A percentile compares a stretch with the other conserved stretches of the same genome.
phyloP scores from a whole-genome alignment of 2,113 vertebrate genomes.

The Columba livia region DNA sequence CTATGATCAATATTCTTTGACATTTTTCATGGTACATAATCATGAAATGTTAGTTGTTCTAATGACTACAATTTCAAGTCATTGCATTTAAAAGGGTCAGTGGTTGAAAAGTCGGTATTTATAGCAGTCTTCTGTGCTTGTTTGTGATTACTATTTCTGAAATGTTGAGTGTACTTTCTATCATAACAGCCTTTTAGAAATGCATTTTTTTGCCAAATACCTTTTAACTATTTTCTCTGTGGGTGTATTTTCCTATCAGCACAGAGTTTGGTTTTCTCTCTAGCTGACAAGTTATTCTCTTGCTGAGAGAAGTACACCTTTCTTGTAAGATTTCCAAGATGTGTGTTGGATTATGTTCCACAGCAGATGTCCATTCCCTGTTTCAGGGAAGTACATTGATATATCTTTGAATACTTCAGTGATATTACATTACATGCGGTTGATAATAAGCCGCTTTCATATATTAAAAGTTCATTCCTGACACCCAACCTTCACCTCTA shows the following conservation, averaged over 20 bases:
- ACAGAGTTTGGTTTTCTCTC: not conserved
- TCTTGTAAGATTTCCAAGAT: not conserved
- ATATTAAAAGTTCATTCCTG: not conserved
- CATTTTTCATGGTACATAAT: not conserved
- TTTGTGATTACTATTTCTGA: not conserved
- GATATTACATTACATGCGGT: not conserved
- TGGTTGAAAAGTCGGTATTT: not conserved
- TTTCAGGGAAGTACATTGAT: not conserved
- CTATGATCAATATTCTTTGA: not conserved
- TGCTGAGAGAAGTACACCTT: not conserved
- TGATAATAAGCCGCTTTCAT: not conserved
- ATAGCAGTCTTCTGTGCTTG: not conserved
- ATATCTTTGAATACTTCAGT: not conserved
- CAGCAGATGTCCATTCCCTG: not conserved
- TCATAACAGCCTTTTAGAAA: not conserved
- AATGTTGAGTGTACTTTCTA: not conserved
- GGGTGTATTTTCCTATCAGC: not conserved
- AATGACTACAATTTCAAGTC: not conserved
- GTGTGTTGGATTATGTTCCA: not conserved
- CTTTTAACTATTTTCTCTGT: not conserved
- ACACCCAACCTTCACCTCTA: not conserved
- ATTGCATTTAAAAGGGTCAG: not conserved
- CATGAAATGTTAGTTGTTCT: not conserved
- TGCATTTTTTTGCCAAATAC: not conserved
- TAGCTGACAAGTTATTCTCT: constrained; percentile 1